Percentiles rank a stretch among this genome's conserved stretches.
Conservation (phyloP, 2,113 vertebrate genomes). For the Sterrhoptilus dennistouni region DNA sequence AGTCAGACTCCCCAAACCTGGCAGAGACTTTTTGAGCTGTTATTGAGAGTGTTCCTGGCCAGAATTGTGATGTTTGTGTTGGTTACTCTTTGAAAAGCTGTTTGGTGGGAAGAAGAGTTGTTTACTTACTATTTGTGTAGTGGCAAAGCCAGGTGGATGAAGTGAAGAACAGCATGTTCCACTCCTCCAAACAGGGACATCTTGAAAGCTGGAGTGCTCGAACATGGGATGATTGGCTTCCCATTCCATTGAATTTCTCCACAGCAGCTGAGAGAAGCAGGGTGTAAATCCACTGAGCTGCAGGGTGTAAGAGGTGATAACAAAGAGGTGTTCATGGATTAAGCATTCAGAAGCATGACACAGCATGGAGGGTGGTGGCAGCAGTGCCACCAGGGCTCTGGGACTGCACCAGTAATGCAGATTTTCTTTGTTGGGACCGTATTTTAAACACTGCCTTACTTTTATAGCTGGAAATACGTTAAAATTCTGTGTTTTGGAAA, state of each 20-base stretch:
- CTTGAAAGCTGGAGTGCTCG: background rate
- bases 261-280: background rate
- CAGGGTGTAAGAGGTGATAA: background rate
- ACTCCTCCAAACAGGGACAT: background rate
- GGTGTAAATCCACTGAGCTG: background rate
- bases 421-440: background rate
- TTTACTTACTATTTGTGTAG: background rate
- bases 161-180: background rate
- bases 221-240: background rate
- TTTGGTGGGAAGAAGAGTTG: background rate
- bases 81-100: background rate
- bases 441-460: background rate
- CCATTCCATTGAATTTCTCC: background rate
- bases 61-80: background rate
- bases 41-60: background rate
- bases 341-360: background rate
- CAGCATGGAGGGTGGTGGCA: fast-evolving
- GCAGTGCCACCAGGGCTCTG: background rate
- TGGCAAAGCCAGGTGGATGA: background rate
- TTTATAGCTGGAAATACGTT: background rate
- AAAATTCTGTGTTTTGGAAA: background rate
- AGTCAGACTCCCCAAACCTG: background rate
- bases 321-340: background rate
- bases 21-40: background rate
- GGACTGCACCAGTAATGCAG: background rate